These are phyloP conservation scores for Oreocharis arfaki DNA, from an alignment of 2,113 vertebrate species.

Conservation along the genomic window DNA sequence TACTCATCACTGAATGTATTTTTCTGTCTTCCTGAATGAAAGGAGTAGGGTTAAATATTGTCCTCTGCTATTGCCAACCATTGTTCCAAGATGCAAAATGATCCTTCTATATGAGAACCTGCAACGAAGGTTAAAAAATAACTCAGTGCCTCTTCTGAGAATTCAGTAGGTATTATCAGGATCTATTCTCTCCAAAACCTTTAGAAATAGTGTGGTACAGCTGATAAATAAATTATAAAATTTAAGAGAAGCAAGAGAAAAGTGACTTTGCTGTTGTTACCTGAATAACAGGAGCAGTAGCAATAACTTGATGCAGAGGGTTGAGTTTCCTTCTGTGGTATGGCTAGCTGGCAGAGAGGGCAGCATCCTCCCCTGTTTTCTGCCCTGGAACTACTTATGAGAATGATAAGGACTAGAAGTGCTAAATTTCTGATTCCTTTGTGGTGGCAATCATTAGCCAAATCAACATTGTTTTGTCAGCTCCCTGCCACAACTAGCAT, in stretches of 20 bases:
- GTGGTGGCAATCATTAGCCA: background rate
- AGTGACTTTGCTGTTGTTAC: background rate
- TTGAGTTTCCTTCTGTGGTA: background rate
- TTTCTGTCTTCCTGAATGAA: background rate
- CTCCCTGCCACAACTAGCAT: background rate
- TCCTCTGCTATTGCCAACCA: background rate
- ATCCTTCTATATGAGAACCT: background rate
- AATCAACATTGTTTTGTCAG: background rate
- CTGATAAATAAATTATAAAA: background rate
- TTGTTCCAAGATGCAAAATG: background rate
- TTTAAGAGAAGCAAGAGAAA: background rate
- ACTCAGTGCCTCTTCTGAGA: background rate
- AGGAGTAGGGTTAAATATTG: background rate
- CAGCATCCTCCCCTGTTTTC: background rate
- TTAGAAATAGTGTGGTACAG: background rate
- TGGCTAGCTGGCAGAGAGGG: background rate
- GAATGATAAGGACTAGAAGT: background rate
- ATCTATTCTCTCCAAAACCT: background rate
- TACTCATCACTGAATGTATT: background rate
- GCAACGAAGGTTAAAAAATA: background rate
- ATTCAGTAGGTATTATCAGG: background rate
- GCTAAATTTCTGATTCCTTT: background rate
- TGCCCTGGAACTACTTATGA: background rate
- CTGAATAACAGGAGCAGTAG: background rate
- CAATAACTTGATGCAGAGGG: background rate